Evolutionary conservation across 1,140 invertebrate genomes (phyloP).

Genomic region (Aculops lycopersici): DNA sequence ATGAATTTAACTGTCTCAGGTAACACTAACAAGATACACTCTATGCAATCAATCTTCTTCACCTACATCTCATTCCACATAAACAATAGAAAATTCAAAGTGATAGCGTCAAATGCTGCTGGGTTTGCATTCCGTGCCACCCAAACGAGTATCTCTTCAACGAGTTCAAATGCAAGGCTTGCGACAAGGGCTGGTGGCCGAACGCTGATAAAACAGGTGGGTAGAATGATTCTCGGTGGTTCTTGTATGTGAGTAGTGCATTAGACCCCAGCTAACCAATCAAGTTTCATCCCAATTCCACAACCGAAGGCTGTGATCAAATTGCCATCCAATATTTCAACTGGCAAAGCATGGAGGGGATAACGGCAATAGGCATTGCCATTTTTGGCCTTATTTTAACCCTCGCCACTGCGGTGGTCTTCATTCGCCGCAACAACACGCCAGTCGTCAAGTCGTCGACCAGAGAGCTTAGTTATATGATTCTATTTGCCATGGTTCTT

Average conservation of each 20-base stretch:
- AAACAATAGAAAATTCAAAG: slow-evolving; percentile 25
- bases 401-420: slow-evolving; percentile 23
- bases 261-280: not conserved
- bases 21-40: not conserved
- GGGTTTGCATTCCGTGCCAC: slow-evolving; percentile 31
- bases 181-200: slow-evolving; percentile 27
- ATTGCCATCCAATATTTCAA: slow-evolving; percentile 23
- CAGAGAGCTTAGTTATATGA: slow-evolving; percentile 31
- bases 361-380: slow-evolving; percentile 26
- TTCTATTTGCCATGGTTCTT: slow-evolving; percentile 26
- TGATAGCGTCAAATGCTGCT: slow-evolving; percentile 31
- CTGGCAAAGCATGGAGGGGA: slow-evolving; percentile 24
- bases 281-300: not conserved
- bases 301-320: slow-evolving; percentile 20
- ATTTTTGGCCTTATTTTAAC: slow-evolving; percentile 27
- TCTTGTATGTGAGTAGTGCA: no score
- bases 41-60: not conserved
- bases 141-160: slow-evolving; percentile 25
- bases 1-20: no score
- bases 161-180: slow-evolving; percentile 24
- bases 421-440: slow-evolving; percentile 29
- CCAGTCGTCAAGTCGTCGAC: slow-evolving; percentile 33
- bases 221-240: slow-evolving; percentile 2
- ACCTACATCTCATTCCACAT: not conserved
- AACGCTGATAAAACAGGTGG: slow-evolving; percentile 27